These are phyloP conservation scores for Arrhopalites spinosus DNA, from an alignment of 2,888 invertebrate species.

Conservation along the genomic window DNA sequence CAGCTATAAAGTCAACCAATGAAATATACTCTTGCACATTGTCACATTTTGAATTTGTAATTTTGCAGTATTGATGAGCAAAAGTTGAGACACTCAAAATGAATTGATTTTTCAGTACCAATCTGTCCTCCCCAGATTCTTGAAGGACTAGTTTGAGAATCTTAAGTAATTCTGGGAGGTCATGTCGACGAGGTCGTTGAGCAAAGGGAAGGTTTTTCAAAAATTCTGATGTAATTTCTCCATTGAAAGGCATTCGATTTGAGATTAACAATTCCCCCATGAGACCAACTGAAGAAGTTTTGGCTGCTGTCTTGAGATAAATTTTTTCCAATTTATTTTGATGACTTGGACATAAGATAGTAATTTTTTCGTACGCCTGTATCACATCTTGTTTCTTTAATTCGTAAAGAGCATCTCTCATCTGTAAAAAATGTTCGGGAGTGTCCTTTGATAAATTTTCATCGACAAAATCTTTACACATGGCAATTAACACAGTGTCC, in stretches of 20 bases:
- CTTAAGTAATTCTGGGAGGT: conserved; percentile 33
- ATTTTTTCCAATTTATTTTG: conserved; percentile 62
- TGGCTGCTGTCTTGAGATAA: conserved; percentile 79
- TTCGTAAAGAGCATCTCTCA: neutral
- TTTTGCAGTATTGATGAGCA: conserved; percentile 44
- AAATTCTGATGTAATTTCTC: conserved; percentile 43
- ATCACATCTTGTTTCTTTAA: neutral
- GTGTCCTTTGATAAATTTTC: conserved; percentile 19
- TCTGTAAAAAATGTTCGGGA: neutral
- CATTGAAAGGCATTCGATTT: conserved; percentile 32
- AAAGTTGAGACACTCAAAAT: conserved; percentile 43
- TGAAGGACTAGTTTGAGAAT: conserved; percentile 47
- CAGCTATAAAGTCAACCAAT: conserved; percentile 42
- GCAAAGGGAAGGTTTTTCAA: conserved; percentile 48
- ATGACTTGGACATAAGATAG: neutral
- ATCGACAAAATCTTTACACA: conserved; percentile 4
- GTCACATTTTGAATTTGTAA: conserved; percentile 29
- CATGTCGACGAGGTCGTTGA: conserved; percentile 37
- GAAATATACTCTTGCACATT: conserved; percentile 18
- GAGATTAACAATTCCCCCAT: conserved; percentile 69
- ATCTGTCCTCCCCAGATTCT: neutral
- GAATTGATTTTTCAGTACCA: neutral
- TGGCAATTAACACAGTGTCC: neutral
- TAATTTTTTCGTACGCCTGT: conserved; percentile 1
- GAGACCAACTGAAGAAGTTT: conserved; percentile 75